A percentile compares a stretch with the other conserved stretches of the same genome.
phyloP scores from a whole-genome alignment of 2,797 vertebrate genomes.

The Muscicapa comitata region DNA sequence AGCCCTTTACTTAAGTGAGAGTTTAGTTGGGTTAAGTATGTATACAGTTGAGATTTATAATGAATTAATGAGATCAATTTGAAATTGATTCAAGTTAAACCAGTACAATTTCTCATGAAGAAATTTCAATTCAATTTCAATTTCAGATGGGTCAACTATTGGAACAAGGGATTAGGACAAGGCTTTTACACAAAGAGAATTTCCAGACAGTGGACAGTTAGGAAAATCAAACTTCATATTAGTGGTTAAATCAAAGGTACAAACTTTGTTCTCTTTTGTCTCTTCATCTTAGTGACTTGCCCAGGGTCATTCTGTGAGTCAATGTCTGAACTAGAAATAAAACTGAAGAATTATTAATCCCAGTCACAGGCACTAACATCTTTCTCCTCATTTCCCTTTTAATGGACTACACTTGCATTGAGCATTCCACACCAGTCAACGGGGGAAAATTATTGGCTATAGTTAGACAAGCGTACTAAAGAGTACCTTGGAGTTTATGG shows the following conservation, averaged over 20 bases:
- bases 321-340: conserved; percentile 25
- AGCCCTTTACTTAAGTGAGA: not conserved
- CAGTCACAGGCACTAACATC: conserved; percentile 15
- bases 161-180: not conserved
- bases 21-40: not conserved
- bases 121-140: no score
- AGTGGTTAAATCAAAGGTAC: not conserved
- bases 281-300: not conserved
- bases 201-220: not conserved
- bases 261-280: not conserved
- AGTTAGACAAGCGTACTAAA: conserved; percentile 4
- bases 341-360: conserved; percentile 42
- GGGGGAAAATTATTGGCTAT: conserved; percentile 15
- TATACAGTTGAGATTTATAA: not conserved
- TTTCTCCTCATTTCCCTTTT: conserved; percentile 49
- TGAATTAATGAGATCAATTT: not conserved
- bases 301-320: not conserved
- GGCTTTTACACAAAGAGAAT: not conserved
- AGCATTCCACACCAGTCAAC: conserved; percentile 38
- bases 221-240: not conserved
- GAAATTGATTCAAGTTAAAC: not conserved
- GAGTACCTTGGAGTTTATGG: conserved; percentile 29
- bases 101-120: not conserved
- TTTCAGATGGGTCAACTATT: not conserved
- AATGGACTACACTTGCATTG: conserved; percentile 39